Conservation (phyloP, 1,140 invertebrate species). For the Drosophila obscura region DNA sequence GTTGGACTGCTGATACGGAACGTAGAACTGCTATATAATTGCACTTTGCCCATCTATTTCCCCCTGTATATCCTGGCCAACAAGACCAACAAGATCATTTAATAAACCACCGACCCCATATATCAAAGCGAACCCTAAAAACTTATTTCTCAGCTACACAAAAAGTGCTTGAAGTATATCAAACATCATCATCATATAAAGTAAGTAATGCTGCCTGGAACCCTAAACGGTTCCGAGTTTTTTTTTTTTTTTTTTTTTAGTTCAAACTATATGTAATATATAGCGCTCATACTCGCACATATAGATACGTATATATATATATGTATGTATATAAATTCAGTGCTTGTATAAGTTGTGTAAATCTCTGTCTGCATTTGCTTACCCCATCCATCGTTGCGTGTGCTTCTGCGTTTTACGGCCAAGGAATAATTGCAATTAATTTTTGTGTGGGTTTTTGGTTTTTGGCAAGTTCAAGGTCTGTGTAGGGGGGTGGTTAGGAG, state of each 20-base stretch:
- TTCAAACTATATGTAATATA: constrained; percentile 55
- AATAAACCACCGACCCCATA: background rate
- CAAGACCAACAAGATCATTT: constrained; percentile 6
- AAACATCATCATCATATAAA: constrained; percentile 58
- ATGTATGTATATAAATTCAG: constrained; percentile 74
- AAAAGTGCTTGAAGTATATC: constrained; percentile 25
- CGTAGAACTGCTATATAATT: background rate
- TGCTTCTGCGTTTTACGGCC: constrained; percentile 49
- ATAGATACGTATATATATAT: constrained; percentile 27
- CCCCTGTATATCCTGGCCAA: constrained; percentile 1
- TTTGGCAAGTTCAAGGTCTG: constrained; percentile 31
- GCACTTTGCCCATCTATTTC: constrained; percentile 15
- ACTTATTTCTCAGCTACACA: constrained; percentile 24
- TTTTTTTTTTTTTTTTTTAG: constrained; percentile 21
- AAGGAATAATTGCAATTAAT: constrained; percentile 45
- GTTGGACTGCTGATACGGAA: background rate
- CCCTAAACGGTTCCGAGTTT: constrained; percentile 59
- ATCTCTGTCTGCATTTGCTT: constrained; percentile 20
- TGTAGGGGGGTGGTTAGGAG: background rate
- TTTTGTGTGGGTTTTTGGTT: background rate
- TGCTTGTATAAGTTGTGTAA: constrained; percentile 65
- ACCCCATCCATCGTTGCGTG: constrained; percentile 49
- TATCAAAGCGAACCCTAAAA: constrained; percentile 7
- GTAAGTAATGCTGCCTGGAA: constrained; percentile 66
- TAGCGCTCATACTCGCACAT: constrained; percentile 29